Conservation (phyloP, 1,140 invertebrate genomes). For the Pachypeltis micranthus region DNA sequence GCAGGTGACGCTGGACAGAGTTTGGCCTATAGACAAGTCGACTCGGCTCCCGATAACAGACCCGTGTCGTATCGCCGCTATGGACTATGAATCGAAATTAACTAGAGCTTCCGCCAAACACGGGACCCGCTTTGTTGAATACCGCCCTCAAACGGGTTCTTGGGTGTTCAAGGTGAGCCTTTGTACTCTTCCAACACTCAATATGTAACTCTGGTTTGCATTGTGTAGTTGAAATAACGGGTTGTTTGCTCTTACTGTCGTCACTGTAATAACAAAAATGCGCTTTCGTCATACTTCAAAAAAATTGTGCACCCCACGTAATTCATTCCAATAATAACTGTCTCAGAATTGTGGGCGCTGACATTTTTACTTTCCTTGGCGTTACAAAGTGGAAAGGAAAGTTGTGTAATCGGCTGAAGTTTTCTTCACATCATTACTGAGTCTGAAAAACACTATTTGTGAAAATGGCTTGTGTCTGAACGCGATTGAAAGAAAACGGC, state of each 20-base stretch:
- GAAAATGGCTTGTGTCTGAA: too few relatives aligned
- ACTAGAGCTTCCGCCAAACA: conserved; percentile 73
- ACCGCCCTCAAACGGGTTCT: conserved; percentile 85
- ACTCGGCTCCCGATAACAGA: conserved; percentile 69
- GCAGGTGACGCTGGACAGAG: conserved; percentile 82
- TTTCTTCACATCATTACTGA: too few relatives aligned
- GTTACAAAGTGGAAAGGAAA: too few relatives aligned
- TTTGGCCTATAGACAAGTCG: conserved; percentile 88
- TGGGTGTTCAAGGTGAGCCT: conserved; percentile 82
- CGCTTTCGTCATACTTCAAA: too few relatives aligned
- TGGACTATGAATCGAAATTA: conserved; percentile 82
- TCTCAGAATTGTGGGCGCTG: too few relatives aligned
- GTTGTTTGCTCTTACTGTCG: not conserved
- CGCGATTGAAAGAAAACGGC: too few relatives aligned
- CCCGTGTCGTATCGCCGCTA: conserved; percentile 55
- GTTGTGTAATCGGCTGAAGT: too few relatives aligned
- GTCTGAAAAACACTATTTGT: too few relatives aligned
- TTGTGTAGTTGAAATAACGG: not conserved
- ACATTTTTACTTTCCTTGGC: too few relatives aligned
- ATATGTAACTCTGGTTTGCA: conserved; percentile 15
- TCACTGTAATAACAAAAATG: not conserved
- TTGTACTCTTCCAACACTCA: too few relatives aligned
- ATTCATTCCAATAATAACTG: too few relatives aligned
- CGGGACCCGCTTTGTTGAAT: conserved; percentile 84
- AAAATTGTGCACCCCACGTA: too few relatives aligned